phyloP scores from a whole-genome alignment of 2,888 invertebrate species.

The Apotomis turbidana region DNA sequence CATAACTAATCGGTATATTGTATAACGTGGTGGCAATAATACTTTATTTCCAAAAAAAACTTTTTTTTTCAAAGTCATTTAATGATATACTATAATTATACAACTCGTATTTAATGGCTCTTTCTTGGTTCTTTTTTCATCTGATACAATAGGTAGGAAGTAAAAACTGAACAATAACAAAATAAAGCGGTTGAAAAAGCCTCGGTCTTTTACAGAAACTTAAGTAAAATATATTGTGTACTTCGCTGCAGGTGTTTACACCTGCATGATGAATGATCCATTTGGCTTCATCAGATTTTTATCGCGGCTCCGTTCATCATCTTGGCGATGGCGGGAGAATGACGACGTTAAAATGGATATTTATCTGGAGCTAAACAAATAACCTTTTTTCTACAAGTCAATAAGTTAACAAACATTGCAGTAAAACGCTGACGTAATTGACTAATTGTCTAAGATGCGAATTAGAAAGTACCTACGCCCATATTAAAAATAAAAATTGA shows the following conservation, averaged over 20 bases:
- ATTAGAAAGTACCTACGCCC: too few relatives aligned
- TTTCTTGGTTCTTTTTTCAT: not conserved
- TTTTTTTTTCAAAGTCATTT: not conserved
- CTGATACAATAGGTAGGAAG: not conserved
- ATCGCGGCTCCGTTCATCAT: slow-evolving; percentile 23
- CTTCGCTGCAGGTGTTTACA: slow-evolving; percentile 24
- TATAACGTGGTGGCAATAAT: too few relatives aligned
- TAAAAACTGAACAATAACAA: not conserved
- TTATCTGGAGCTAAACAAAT: not conserved
- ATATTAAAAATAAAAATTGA: too few relatives aligned
- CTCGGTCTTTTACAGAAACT: slow-evolving; percentile 1
- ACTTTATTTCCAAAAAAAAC: too few relatives aligned
- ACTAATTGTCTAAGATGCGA: too few relatives aligned
- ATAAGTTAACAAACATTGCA: too few relatives aligned
- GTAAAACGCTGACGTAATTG: too few relatives aligned
- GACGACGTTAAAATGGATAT: slow-evolving; percentile 13
- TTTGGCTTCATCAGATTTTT: slow-evolving; percentile 32
- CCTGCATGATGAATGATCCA: too few relatives aligned
- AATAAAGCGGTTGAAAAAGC: not conserved
- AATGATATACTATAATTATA: not conserved
- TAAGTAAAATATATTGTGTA: slow-evolving; percentile 12
- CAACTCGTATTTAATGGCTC: not conserved
- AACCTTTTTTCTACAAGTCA: not conserved
- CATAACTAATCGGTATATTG: too few relatives aligned
- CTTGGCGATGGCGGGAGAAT: slow-evolving; percentile 12